A percentile compares a stretch with the other conserved stretches of the same genome.
These are phyloP conservation scores for Microcaecilia unicolor DNA, from an alignment of 2,797 vertebrate species.

Conservation along the genomic window DNA sequence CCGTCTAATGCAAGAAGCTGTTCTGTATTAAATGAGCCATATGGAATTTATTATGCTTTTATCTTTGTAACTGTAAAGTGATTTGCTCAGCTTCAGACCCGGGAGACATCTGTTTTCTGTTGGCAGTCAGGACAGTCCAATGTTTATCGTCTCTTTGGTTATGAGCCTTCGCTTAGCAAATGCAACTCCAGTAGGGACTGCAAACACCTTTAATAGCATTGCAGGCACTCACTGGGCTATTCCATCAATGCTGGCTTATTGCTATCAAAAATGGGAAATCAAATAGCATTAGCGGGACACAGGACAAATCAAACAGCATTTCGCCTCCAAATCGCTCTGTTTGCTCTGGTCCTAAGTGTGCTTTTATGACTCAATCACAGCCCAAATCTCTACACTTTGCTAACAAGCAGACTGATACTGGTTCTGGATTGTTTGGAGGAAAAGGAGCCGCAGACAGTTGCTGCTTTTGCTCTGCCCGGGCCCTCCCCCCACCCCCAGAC, in stretches of 20 bases:
- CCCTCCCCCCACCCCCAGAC: neutral
- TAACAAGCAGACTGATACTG: slow-evolving; percentile 42
- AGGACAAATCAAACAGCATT: slow-evolving; percentile 86
- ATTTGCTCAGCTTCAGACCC: slow-evolving; percentile 87
- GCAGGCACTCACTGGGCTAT: too few relatives aligned
- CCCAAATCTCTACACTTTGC: too few relatives aligned
- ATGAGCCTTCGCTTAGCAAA: slow-evolving; percentile 82
- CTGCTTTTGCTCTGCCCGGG: slow-evolving; percentile 11
- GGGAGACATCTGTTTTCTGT: slow-evolving; percentile 96
- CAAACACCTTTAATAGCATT: slow-evolving; percentile 95
- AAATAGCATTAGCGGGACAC: slow-evolving; percentile 85
- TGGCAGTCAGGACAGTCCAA: slow-evolving; percentile 71
- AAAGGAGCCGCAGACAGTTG: slow-evolving; percentile 2
- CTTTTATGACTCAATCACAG: slow-evolving; percentile 94
- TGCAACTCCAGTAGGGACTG: slow-evolving; percentile 78
- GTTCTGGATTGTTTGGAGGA: too few relatives aligned
- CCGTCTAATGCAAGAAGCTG: slow-evolving; percentile 77
- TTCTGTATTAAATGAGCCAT: slow-evolving; percentile 96
- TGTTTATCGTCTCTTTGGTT: slow-evolving; percentile 94
- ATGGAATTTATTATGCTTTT: slow-evolving; percentile 99
- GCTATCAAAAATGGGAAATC: slow-evolving; percentile 97
- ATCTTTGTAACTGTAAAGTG: slow-evolving; percentile 98
- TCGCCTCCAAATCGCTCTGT: too few relatives aligned
- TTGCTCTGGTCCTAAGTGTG: slow-evolving; percentile 91
- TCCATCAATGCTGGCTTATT: slow-evolving; percentile 94